These are phyloP conservation scores for Drosophila serrata DNA, from an alignment of 1,140 invertebrate species.

Conservation along the genomic window DNA sequence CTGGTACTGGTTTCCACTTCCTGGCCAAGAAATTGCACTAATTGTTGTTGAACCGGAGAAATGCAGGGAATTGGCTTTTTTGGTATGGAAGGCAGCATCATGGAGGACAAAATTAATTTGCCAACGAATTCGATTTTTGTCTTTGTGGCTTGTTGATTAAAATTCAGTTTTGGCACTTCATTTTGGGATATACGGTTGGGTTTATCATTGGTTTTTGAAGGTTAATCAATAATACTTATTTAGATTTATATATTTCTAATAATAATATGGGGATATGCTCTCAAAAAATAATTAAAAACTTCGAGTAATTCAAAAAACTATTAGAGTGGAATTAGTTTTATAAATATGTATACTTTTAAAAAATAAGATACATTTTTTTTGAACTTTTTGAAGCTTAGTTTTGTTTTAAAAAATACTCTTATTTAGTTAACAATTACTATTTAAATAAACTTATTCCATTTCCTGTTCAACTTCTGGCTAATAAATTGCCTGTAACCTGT, in stretches of 20 bases:
- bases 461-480: neutral
- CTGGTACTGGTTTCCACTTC: slow-evolving; percentile 10
- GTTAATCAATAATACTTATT: neutral
- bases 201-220: neutral
- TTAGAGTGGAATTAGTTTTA: neutral
- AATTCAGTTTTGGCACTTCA: slow-evolving; percentile 13
- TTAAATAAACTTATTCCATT: neutral
- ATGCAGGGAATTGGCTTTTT: slow-evolving; percentile 34
- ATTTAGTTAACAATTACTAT: neutral
- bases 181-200: neutral
- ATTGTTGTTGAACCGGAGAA: slow-evolving; percentile 60
- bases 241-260: neutral
- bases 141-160: slow-evolving; percentile 23
- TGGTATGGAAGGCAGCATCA: neutral
- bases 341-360: neutral
- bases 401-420: neutral
- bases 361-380: neutral
- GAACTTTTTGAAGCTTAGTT: neutral
- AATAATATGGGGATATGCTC: neutral
- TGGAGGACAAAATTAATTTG: slow-evolving; percentile 30
- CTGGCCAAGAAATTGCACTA: slow-evolving; percentile 68
- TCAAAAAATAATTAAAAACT: neutral
- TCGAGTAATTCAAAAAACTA: neutral
- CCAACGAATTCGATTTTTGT: slow-evolving; percentile 25
- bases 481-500: slow-evolving; percentile 58